Conservation (phyloP, 2,888 invertebrate genomes). For the Quadriops clusia region DNA sequence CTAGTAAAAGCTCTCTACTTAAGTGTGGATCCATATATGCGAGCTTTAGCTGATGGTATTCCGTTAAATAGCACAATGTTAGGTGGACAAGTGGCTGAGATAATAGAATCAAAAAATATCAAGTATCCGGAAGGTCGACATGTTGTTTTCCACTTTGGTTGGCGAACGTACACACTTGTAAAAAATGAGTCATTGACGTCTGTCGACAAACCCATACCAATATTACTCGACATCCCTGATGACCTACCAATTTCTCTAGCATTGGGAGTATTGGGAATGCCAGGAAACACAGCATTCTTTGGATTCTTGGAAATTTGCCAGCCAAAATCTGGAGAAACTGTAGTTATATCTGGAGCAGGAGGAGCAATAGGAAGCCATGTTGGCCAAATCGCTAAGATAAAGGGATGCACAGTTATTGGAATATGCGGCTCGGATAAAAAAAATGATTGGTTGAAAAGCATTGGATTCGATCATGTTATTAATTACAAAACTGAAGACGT, state of each 20-base stretch:
- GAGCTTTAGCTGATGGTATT: constrained; percentile 41
- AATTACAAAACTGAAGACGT: constrained; percentile 58
- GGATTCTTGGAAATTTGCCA: constrained; percentile 59
- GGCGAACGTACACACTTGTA: constrained; percentile 52
- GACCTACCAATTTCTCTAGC: constrained; percentile 48
- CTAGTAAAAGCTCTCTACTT: constrained; percentile 54
- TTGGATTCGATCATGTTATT: constrained; percentile 57
- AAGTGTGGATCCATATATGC: constrained; percentile 65
- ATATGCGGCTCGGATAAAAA: constrained; percentile 60
- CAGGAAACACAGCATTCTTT: constrained; percentile 64
- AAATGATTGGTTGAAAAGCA: constrained; percentile 53
- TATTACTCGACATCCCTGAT: constrained; percentile 45
- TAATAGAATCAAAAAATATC: constrained; percentile 53
- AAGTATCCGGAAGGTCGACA: constrained; percentile 52
- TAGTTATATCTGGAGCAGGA: constrained; percentile 64
- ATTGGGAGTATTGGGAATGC: constrained; percentile 56
- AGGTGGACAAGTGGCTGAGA: constrained; percentile 60
- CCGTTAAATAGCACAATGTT: constrained; percentile 53
- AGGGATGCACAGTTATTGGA: constrained; percentile 60
- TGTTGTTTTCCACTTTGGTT: constrained; percentile 53
- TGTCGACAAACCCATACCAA: constrained; percentile 16
- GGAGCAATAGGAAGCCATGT: constrained; percentile 69
- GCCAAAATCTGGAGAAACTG: constrained; percentile 59
- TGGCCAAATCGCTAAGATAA: constrained; percentile 66
- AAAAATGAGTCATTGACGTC: constrained; percentile 49